These are phyloP conservation scores for Darevskia mixta DNA, from an alignment of 2,797 vertebrate genomes.

Conservation along the genomic window DNA sequence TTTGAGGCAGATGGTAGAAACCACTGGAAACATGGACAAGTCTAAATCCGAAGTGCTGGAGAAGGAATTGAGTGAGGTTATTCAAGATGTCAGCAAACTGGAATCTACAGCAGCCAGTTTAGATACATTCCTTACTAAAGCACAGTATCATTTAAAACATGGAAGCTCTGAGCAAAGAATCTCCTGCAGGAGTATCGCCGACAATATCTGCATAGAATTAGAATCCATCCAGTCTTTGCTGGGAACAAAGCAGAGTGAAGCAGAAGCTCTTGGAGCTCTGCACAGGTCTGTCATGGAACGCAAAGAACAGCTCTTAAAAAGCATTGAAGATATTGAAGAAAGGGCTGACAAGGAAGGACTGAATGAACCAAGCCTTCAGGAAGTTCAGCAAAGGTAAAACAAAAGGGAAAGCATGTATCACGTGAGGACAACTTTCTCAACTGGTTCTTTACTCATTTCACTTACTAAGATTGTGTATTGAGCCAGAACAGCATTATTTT, in stretches of 20 bases:
- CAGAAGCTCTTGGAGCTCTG: conserved; percentile 86
- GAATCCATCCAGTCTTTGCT: conserved; percentile 86
- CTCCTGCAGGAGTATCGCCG: conserved; percentile 85
- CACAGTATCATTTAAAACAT: conserved; percentile 87
- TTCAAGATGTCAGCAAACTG: conserved; percentile 83
- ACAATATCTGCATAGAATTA: conserved; percentile 81
- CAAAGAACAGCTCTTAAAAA: conserved; percentile 88
- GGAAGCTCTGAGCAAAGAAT: conserved; percentile 77
- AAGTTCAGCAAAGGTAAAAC: conserved; percentile 91
- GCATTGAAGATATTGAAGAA: conserved; percentile 87
- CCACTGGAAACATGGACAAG: conserved; percentile 86
- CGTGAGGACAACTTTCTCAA: not conserved
- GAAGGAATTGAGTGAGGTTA: conserved; percentile 78
- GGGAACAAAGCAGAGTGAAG: conserved; percentile 89
- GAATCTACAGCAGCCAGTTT: conserved; percentile 85
- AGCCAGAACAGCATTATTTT: no score
- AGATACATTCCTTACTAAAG: conserved; percentile 90
- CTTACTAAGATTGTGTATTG: not conserved
- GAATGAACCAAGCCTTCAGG: conserved; percentile 85
- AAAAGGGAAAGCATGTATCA: not conserved
- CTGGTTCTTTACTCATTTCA: not conserved
- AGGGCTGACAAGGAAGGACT: conserved; percentile 80
- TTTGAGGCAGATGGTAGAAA: conserved; percentile 85
- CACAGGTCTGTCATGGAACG: conserved; percentile 86
- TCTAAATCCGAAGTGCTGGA: conserved; percentile 85